A percentile compares a stretch with the other conserved stretches of the same genome.
Evolutionary conservation across 2,113 vertebrate genomes (phyloP).

Genomic region (Anoplopoma fimbria): DNA sequence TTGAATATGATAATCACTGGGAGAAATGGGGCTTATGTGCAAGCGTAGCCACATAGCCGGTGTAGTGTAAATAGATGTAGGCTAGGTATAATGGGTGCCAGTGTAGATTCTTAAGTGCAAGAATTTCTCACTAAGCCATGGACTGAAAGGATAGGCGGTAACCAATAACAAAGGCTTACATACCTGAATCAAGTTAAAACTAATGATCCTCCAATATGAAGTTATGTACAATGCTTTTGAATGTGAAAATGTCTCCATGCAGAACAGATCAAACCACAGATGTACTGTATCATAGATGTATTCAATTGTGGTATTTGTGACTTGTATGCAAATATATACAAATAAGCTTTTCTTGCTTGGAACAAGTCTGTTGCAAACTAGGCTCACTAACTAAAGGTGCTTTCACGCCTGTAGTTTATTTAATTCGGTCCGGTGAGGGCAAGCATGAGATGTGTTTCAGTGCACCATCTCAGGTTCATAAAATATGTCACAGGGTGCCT

Average conservation of each 20-base stretch:
- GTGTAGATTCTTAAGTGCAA: constrained; percentile 3
- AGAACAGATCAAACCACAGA: not conserved
- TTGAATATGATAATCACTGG: not conserved
- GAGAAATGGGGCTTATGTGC: not conserved
- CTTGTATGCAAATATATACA: not conserved
- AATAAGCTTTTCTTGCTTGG: not conserved
- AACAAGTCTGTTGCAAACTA: not conserved
- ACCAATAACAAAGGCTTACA: not conserved
- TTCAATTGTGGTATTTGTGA: not conserved
- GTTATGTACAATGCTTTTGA: not conserved
- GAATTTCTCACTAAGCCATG: not conserved
- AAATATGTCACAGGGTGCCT: not conserved
- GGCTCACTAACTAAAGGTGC: not conserved
- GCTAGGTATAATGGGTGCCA: not conserved
- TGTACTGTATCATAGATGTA: not conserved
- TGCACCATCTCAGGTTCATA: not conserved
- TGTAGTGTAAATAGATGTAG: constrained; percentile 1
- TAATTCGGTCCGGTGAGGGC: not conserved
- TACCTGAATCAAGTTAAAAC: not conserved
- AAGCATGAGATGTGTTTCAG: not conserved
- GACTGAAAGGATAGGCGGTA: not conserved
- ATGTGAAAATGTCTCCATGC: not conserved
- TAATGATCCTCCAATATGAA: not conserved
- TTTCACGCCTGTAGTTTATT: constrained; percentile 11
- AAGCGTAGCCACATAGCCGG: not conserved